These are phyloP conservation scores for Capromys pilorides DNA, from an alignment of 2,797 vertebrate species.

Conservation along the genomic window DNA sequence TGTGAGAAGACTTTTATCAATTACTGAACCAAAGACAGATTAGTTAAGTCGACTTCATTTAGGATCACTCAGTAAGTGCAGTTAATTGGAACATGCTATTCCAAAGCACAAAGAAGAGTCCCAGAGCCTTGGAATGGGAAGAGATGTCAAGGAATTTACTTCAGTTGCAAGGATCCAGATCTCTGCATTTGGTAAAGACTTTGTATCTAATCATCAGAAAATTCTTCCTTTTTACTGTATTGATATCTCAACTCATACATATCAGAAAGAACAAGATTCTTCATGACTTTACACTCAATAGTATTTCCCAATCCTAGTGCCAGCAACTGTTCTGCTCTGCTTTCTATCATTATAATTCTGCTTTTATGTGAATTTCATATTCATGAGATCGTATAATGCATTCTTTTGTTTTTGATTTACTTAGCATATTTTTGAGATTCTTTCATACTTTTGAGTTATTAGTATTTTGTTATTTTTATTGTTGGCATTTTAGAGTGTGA, in stretches of 20 bases:
- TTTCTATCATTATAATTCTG: conserved; percentile 2
- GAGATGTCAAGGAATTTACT: background rate
- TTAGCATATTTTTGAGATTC: conserved; percentile 1
- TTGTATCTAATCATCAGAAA: conserved; percentile 8
- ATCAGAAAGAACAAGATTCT: conserved; percentile 9
- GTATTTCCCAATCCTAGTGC: background rate
- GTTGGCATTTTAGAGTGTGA: background rate
- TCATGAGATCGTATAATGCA: background rate
- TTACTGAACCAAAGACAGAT: too few species aligned
- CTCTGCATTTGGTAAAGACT: background rate
- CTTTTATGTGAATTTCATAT: conserved; percentile 13
- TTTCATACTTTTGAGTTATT: background rate
- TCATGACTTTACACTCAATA: background rate
- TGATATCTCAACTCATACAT: background rate
- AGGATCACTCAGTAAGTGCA: too few species aligned
- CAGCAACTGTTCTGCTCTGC: background rate
- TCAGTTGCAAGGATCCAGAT: background rate
- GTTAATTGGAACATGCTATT: too few species aligned
- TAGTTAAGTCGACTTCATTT: too few species aligned
- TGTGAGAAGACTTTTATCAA: too few species aligned
- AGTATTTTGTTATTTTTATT: conserved; percentile 41
- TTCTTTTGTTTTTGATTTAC: background rate
- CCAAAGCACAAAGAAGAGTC: background rate
- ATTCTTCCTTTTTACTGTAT: background rate
- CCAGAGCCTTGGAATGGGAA: background rate